Base-by-base conservation (phyloP, 2,888 invertebrate species). In the Leptarthrus brevirostris region DNA sequence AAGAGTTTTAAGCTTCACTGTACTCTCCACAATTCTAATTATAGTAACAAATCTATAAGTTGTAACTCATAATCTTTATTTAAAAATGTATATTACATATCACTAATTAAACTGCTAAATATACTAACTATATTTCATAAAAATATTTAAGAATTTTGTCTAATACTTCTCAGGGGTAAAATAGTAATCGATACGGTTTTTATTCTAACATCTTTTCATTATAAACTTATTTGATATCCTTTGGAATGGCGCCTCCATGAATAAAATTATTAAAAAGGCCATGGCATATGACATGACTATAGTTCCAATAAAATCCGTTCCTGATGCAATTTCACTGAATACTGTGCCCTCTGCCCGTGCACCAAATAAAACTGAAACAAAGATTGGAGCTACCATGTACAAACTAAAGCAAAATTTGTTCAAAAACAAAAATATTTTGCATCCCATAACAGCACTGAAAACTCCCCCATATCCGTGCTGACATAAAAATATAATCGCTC, bases 361-460 rank as follows among this genome's bases (percentile, higher is more conserved):
- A 6, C 80, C 82, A 56, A 80, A 82, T 30, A 78, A 64, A 22
- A 75, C 64, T 16, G 80, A 74, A 58, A 82, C 79, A 16, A 81
- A 58, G 16, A 81, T 76, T 24, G 82, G 82, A n/a, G 81, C 80
- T 52, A 81, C 16, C 81, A 82, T 80, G 71, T 82, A 82, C 73
- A 82, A 79, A 72, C 80, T 80, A 74, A 78, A 82, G 72, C 80
- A 81, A 73, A 81, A 80, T 77, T 81, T 82, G 75, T 81, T 81
- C 24, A 82, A 69, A 74, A 80, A 77, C n/a, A 80, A 74, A 77
- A 82, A 81, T 3, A 78, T 74, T 36, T 78, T 78, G 5, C 80
- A 78, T 18, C 80, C 79, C 78, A 82, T 78, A 3, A 81, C 36
- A 1, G 70, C 18, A 36, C 79, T 77, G 40, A 81, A 78, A 3